Conservation (phyloP, 2,888 invertebrate species). For the Parelbella ahira region DNA sequence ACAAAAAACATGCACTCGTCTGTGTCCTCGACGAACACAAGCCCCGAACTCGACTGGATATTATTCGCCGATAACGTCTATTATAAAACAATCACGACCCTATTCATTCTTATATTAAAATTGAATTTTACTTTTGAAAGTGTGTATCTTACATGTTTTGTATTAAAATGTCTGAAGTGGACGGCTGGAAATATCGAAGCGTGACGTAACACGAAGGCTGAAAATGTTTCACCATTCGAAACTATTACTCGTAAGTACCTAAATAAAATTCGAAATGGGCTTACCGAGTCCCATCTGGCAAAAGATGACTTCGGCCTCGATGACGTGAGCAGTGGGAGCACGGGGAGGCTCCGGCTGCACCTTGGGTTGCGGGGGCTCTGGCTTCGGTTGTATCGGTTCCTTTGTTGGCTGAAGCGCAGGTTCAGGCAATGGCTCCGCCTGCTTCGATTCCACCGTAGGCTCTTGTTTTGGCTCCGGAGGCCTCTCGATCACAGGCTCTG, state of each 20-base stretch:
- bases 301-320: constrained; percentile 85
- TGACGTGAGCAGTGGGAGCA: constrained; percentile 69
- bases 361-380: constrained; percentile 30
- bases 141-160: too few relatives aligned
- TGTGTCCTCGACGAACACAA: constrained; percentile 12
- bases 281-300: constrained; percentile 87
- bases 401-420: constrained; percentile 25
- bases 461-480: constrained; percentile 33
- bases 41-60: too few relatives aligned
- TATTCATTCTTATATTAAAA: too few relatives aligned
- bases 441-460: constrained; percentile 33
- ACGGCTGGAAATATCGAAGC: constrained; percentile 5
- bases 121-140: too few relatives aligned
- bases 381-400: constrained; percentile 33
- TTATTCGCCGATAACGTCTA: too few relatives aligned
- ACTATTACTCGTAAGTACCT: neutral
- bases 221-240: neutral
- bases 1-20: constrained; percentile 34
- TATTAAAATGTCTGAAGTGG: too few relatives aligned
- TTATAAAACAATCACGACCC: too few relatives aligned
- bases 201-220: constrained; percentile 24
- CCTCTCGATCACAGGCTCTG: constrained; percentile 61
- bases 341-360: constrained; percentile 43
- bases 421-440: constrained; percentile 23
- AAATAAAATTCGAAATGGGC: constrained; percentile 28